Percentiles rank a stretch among this genome's conserved stretches.
Conservation (phyloP, 2,797 vertebrate genomes). For the Parotocinclus haroldoi region DNA sequence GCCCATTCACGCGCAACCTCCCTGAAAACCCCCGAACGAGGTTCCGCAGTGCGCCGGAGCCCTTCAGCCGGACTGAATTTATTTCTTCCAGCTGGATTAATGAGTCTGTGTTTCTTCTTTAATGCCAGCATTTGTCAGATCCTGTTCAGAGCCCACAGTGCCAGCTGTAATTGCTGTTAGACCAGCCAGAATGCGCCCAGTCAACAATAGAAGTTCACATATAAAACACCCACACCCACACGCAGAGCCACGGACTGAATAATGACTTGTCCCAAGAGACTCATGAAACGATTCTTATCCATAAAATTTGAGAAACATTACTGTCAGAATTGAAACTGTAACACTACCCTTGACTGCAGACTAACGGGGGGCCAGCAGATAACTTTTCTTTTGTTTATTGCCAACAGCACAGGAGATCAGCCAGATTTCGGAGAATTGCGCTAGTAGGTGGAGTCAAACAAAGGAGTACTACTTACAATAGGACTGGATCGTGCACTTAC, state of each 20-base stretch:
- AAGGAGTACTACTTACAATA: no score
- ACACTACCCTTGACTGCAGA: no score
- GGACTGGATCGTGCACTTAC: no score
- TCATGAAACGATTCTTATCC: not conserved
- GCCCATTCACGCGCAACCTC: conserved; percentile 25
- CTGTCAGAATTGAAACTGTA: no score
- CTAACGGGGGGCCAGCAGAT: no score
- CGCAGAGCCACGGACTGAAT: conserved; percentile 8
- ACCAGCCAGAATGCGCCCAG: conserved; percentile 8
- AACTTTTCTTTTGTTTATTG: no score
- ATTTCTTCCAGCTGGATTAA: not conserved
- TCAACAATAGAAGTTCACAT: conserved; percentile 1
- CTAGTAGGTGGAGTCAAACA: no score
- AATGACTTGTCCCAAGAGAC: not conserved
- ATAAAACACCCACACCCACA: not conserved
- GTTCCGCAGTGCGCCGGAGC: not conserved
- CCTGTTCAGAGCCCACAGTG: conserved; percentile 1
- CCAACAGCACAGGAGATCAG: no score
- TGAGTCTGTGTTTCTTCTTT: not conserved
- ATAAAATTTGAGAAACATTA: no score
- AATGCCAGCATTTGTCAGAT: conserved; percentile 22
- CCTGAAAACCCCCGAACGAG: not conserved
- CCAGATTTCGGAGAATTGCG: no score
- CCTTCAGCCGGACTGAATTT: not conserved
- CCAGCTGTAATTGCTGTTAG: conserved; percentile 11